Base-by-base conservation (phyloP, 2,888 invertebrate genomes). In the Podabrus alpinus region DNA sequence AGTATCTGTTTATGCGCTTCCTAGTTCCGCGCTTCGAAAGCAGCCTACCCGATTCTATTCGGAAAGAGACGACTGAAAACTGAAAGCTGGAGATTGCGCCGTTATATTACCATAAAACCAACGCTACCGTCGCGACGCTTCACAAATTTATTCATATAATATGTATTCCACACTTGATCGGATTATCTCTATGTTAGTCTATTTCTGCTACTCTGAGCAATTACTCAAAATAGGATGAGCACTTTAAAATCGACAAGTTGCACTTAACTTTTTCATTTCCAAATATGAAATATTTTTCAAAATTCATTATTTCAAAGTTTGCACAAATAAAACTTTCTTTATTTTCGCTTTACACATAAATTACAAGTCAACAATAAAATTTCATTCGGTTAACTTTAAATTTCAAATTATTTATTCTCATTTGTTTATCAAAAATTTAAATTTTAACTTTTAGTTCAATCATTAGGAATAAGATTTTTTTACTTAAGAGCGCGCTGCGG, bases 1-100 rank as follows among this genome's bases (percentile, higher is more conserved):
- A 66, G 76, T 75, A 71, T 71, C 78, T 79, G 79, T 78, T 75
- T 72, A 76, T 75, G 62, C 62, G 62, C 62, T 64, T 76, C 68
- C 73, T 76, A 70, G 76, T 75, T 80, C 75, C 66, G 74, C 77
- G 78, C 77, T 74, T 72, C 75, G 72, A 76, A 74, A 78, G 76
- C 74, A 74, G 78, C 78, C 78, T 75, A 74, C 70, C 76, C 79
- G 80, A 79, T 76, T 78, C 75, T 25, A 66, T 79, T 79, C 80
- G 80, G 77, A 80, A 75, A 70, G 75, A 79, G 67, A 78, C 80
- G 80, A 80, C 77, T 71, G 69, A 77, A 78, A 77, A 73, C 71
- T 74, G 71, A 77, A 74, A 74, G 67, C 72, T 79, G 73, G 80
- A 79, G 80, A 78, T 76, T 80, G 80, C 80, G 80, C 80, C 68